Evolutionary conservation across 2,797 vertebrate genomes (phyloP).

Genomic region (Dallia pectoralis): DNA sequence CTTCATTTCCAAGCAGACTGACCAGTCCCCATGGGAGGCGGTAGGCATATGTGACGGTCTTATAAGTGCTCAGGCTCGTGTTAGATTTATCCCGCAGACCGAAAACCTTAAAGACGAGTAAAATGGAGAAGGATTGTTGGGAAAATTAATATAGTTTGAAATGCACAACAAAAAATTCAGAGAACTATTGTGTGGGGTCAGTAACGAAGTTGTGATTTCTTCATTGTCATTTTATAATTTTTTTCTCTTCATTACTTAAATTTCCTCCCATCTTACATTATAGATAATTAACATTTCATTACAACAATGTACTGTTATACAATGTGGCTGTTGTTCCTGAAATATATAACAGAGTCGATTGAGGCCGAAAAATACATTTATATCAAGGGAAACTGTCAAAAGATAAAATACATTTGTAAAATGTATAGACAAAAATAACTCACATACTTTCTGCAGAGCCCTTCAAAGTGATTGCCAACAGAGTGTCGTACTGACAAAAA

Average conservation of each 20-base stretch:
- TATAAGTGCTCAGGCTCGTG: conserved; percentile 40
- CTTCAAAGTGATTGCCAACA: background rate
- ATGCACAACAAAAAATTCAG: background rate
- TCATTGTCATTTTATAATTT: background rate
- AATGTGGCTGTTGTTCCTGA: background rate
- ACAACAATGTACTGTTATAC: background rate
- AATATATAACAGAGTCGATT: background rate
- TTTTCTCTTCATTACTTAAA: background rate
- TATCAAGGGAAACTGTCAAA: background rate
- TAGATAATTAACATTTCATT: background rate
- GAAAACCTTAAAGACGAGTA: conserved; percentile 25
- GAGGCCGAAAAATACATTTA: background rate
- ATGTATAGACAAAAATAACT: no score
- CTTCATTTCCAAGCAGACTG: conserved; percentile 19
- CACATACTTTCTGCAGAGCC: no score
- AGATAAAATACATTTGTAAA: no score
- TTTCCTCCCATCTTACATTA: background rate
- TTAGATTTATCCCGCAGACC: conserved; percentile 41
- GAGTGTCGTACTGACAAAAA: background rate
- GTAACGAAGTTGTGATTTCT: conserved; percentile 5
- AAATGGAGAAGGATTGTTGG: background rate
- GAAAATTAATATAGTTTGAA: background rate
- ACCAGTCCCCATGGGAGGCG: conserved; percentile 24
- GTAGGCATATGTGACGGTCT: conserved; percentile 25
- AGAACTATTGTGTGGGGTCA: background rate